Evolutionary conservation across 2,797 vertebrate genomes (phyloP), one percentile per base, ranked within the genome.

Genomic region (Fistularia tabacaria): DNA sequence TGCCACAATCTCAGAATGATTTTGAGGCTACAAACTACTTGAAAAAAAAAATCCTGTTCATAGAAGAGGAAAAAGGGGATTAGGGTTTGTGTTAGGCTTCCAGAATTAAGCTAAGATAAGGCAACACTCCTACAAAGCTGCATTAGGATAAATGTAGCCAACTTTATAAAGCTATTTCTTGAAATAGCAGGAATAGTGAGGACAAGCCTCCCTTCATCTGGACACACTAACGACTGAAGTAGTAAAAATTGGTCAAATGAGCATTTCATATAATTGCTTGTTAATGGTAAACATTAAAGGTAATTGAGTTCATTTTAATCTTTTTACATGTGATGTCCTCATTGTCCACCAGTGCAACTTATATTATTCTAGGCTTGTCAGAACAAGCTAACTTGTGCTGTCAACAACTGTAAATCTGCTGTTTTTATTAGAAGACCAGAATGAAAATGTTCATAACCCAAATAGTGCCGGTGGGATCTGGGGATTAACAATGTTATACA

Each of bases 291-390:
- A 77, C 63, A 66, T 80, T 82, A 25, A 25, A 25, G 25, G 25
- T 25, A 25, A 25, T 78, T 68, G 74, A 81, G 64, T 62, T 74
- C 74, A 71, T 69, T 74, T 74, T 82, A 81, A 82, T 85, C 79
- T 83, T 67, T 76, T 71, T 69, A 64, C 80, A 86, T 86, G 81
- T 87, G 80, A 86, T 82, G 79, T 74, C 76, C 80, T 81, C 80
- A 81, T 84, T 82, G 69, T 54, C 80, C 25, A 70, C 77, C 62
- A 55, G 56, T 51, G 39, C 15, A 59, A 79, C 51, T 49, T 44
- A 63, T 55, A 65, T 75, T 62, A 53, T 59, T 64, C 64, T 49
- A 69, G 13, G 50, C 46, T 55, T 69, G 60, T 57, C 56, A 71
- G 66, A 61, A 6, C 52, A 62, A 50, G 10, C 46, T 37, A 46